Evolutionary conservation across 2,797 vertebrate genomes (phyloP), one percentile per base, ranked within the genome.

Genomic region (Coregonus suidteri): DNA sequence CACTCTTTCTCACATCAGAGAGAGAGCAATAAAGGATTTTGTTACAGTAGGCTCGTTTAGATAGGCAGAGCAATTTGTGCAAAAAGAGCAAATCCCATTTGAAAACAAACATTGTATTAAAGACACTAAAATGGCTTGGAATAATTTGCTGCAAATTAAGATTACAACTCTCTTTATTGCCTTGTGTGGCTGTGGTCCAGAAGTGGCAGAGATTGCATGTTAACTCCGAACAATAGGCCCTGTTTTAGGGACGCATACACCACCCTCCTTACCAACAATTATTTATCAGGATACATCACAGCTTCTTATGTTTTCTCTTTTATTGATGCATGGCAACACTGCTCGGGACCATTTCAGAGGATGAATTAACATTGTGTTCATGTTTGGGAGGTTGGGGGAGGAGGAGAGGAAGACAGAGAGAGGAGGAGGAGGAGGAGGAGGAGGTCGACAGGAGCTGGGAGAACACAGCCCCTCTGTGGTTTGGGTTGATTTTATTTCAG

Each of bases 131-230:
- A 88, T 84, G 69, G 81, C 75, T 84, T 82, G 83, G 84, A 91
- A 88, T 82, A 82, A 87, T 91, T 91, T 91, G 84, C 87, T 83
- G 85, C 88, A 86, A 88, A 91, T 91, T 88, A 91, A 88, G 72
- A 90, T 91, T 83, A 87, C 86, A 89, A 89, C 81, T 85, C 86
- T 72, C 83, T 91, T 90, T 80, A 91, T 81, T 83, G 87, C 85
- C 79, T 86, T 51, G 35, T 52, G 37, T 89, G 87, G 90, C 87
- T 84, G 66, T 51, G 34, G 71, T 88, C 81, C 88, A 94, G 85
- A 84, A 67, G 71, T 81, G 83, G 76, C 65, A 71, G 75, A 81
- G 81, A 82, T 72, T 81, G 75, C 79, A 69, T 86, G 83, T 89
- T 85, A 88, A 81, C 77, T 6, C n/a, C 9, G 80, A 90, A 91